Evolutionary conservation across 2,888 invertebrate genomes (phyloP), one percentile per base, ranked within the genome.

Genomic region (Calameuta idolon): DNA sequence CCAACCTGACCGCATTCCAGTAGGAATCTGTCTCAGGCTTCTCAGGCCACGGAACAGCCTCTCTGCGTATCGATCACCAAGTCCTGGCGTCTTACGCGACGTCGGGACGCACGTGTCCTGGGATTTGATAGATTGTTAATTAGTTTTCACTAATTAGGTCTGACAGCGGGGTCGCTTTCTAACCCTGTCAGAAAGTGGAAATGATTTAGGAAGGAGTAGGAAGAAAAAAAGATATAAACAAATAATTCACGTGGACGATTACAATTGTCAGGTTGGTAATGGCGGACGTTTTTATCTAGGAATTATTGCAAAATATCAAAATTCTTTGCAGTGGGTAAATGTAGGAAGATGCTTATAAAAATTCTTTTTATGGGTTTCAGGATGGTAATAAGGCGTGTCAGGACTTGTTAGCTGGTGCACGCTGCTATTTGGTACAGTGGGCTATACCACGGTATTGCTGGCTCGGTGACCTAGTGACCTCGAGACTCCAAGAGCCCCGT

Each of bases 1-100:
- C 84, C 82, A 85, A 86, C 82, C 84, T 86, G 87, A 88, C 88
- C 88, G 87, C 87, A 88, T 88, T 88, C 88, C 88, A 78, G 73
- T 76, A 82, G 80, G 83, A 87, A 88, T 87, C 85, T 84, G 84
- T 86, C 85, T 82, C 83, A 55, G 80, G 77, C 77, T 76, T 81
- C 77, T 81, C 78, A 34, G 12, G 71, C 55, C 55, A 55, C 55
- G 55, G 55, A 55, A 55, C 55, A 55, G 9, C 55, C 55, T 55
- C 40, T 40, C 55, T 15, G 23, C 55, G 55, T 55, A 55, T 55
- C 55, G 55, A 55, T 55, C 55, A 23, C 55, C 55, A 55, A 55
- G 71, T 71, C 71, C 71, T 34, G 71, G 34, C 23, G 12, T 33
- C 71, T 33, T 71, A 71, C 31, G 71, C 33, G 34, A 31, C 12